phyloP scores from a whole-genome alignment of 2,888 invertebrate species.

The Thelaira solivaga region DNA sequence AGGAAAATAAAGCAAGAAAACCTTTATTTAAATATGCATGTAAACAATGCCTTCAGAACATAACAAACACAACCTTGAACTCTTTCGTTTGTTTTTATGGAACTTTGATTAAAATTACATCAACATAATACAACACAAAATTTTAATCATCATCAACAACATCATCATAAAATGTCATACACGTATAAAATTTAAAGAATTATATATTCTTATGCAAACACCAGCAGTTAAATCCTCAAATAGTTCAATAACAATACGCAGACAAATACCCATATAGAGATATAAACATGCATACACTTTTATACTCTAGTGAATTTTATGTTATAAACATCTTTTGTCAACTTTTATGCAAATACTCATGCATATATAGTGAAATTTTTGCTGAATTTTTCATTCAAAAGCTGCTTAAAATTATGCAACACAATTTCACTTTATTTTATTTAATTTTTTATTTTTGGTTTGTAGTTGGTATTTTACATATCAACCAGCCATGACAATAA shows the following conservation, averaged over 20 bases:
- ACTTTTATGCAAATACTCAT: slow-evolving; percentile 42
- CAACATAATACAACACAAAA: not conserved
- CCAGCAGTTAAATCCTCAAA: slow-evolving; percentile 1
- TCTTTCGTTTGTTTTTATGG: not conserved
- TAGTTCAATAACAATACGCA: slow-evolving; percentile 44
- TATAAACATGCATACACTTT: no score
- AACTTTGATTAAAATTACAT: slow-evolving; percentile 12
- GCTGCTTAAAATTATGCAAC: slow-evolving; percentile 53
- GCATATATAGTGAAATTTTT: slow-evolving; percentile 11
- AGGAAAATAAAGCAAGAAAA: no score
- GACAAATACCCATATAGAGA: not conserved
- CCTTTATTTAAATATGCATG: no score
- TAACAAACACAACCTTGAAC: slow-evolving; percentile 31
- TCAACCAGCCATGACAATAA: slow-evolving; percentile 38
- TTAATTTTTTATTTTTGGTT: no score
- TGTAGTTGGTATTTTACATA: not conserved
- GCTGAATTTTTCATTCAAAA: slow-evolving; percentile 4
- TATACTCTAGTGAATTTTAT: no score
- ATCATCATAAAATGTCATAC: not conserved
- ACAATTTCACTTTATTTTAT: slow-evolving; percentile 3
- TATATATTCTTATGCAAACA: not conserved
- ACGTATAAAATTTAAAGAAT: not conserved
- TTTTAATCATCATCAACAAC: slow-evolving; percentile 5
- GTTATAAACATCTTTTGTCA: slow-evolving; percentile 36
- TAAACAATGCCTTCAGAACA: not conserved